These are phyloP conservation scores for Sylvietta virens DNA, from an alignment of 2,113 vertebrate species.

Conservation along the genomic window DNA sequence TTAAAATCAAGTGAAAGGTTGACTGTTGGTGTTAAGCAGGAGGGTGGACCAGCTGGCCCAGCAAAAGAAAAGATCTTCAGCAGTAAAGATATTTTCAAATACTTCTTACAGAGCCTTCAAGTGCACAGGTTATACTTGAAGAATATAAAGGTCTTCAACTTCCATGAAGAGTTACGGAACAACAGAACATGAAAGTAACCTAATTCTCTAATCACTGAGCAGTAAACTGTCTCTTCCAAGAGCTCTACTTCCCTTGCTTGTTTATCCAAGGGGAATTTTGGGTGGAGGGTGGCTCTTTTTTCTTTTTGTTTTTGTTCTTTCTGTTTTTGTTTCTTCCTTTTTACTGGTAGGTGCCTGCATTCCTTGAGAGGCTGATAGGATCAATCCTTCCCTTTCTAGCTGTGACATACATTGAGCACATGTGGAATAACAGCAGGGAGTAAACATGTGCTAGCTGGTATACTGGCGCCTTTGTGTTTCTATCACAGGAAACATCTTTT, in stretches of 20 bases:
- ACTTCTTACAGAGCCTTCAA: background rate
- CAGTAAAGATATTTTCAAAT: conserved; percentile 10
- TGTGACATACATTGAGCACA: background rate
- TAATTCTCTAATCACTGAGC: background rate
- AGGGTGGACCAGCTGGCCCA: conserved; percentile 36
- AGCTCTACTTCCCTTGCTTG: background rate
- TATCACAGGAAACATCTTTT: background rate
- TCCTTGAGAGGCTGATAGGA: background rate
- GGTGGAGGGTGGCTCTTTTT: background rate
- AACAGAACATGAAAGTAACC: background rate
- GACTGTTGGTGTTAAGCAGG: conserved; percentile 66
- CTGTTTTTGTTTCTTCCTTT: background rate
- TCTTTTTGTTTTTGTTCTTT: background rate
- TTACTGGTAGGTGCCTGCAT: background rate
- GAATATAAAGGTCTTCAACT: background rate
- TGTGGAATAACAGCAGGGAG: background rate
- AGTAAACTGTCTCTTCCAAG: background rate
- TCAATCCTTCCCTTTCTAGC: background rate
- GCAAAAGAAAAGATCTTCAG: conserved; percentile 12
- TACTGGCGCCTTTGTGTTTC: background rate
- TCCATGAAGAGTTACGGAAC: background rate
- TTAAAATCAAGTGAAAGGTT: conserved; percentile 76
- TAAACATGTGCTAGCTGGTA: background rate
- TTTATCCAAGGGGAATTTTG: background rate
- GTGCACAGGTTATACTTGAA: background rate